phyloP scores from a whole-genome alignment of 1,140 invertebrate genomes.

The Whitmania pigra region DNA sequence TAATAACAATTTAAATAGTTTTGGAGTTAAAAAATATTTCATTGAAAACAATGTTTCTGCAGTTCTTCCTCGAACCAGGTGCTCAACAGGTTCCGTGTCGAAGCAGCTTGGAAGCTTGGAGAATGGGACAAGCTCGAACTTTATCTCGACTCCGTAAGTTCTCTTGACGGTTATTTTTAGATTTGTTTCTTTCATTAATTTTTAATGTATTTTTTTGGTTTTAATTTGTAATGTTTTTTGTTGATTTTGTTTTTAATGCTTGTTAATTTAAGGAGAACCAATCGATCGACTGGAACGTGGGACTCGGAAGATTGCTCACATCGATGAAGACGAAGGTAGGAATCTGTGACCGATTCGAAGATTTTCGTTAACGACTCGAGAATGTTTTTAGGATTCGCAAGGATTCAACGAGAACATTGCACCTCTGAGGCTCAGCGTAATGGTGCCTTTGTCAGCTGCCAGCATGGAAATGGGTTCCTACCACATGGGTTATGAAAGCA shows the following conservation, averaged over 20 bases:
- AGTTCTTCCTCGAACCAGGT: constrained; percentile 37
- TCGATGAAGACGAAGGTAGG: constrained; percentile 42
- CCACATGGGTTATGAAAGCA: constrained; percentile 63
- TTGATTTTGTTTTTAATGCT: constrained; percentile 1
- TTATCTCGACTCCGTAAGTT: constrained; percentile 31
- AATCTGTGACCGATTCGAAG: not conserved
- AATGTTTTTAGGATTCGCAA: constrained; percentile 6
- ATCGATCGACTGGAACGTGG: constrained; percentile 48
- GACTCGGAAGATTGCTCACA: constrained; percentile 51
- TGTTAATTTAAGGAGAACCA: constrained; percentile 28
- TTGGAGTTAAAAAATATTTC: too few relatives aligned
- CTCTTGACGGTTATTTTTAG: not conserved
- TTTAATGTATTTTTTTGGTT: too few relatives aligned
- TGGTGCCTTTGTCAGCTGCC: constrained; percentile 54
- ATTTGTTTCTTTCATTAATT: too few relatives aligned
- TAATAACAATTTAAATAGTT: not conserved
- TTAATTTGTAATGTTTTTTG: too few relatives aligned
- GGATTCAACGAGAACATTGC: not conserved
- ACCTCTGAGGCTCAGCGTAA: constrained; percentile 35
- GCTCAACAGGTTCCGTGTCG: constrained; percentile 50
- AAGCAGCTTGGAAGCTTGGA: constrained; percentile 74
- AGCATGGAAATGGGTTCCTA: constrained; percentile 59
- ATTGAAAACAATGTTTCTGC: constrained; percentile 9
- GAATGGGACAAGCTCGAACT: constrained; percentile 52
- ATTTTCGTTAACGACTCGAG: too few relatives aligned